A percentile compares a stretch with the other conserved stretches of the same genome.
Evolutionary conservation across 1,140 invertebrate species (phyloP).

Genomic region (Pogonus chalceus): DNA sequence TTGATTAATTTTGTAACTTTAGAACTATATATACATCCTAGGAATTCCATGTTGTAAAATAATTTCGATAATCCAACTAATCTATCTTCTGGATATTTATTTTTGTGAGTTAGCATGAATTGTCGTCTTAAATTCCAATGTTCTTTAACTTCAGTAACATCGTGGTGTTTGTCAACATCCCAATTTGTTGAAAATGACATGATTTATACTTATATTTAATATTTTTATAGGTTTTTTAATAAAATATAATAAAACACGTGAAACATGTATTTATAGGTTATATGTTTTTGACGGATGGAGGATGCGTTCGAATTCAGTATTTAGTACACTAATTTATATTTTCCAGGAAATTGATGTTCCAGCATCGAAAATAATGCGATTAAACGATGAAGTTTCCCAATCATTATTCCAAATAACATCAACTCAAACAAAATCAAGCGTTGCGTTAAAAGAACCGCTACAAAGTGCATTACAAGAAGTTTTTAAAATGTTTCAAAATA

Average conservation of each 20-base stretch:
- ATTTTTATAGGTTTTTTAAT: not conserved
- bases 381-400: conserved; percentile 43
- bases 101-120: conserved; percentile 65
- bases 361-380: conserved; percentile 50
- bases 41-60: conserved; percentile 71
- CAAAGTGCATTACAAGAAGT: conserved; percentile 49
- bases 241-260: no score
- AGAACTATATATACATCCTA: conserved; percentile 58
- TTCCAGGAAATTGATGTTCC: conserved; percentile 35
- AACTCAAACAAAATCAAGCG: not conserved
- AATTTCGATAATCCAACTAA: conserved; percentile 73
- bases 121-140: conserved; percentile 68
- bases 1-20: not conserved
- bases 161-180: conserved; percentile 54
- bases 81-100: conserved; percentile 59
- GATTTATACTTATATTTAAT: not conserved
- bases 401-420: not conserved
- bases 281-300: not conserved
- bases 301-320: not conserved
- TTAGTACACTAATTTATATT: conserved; percentile 9
- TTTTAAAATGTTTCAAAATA: conserved; percentile 60
- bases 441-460: conserved; percentile 50
- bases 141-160: conserved; percentile 66
- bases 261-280: not conserved
- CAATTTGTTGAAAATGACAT: conserved; percentile 32